A percentile compares a stretch with the other conserved stretches of the same genome.
These are phyloP conservation scores for Chloropsis cyanopogon DNA, from an alignment of 2,113 vertebrate genomes.

Conservation along the genomic window DNA sequence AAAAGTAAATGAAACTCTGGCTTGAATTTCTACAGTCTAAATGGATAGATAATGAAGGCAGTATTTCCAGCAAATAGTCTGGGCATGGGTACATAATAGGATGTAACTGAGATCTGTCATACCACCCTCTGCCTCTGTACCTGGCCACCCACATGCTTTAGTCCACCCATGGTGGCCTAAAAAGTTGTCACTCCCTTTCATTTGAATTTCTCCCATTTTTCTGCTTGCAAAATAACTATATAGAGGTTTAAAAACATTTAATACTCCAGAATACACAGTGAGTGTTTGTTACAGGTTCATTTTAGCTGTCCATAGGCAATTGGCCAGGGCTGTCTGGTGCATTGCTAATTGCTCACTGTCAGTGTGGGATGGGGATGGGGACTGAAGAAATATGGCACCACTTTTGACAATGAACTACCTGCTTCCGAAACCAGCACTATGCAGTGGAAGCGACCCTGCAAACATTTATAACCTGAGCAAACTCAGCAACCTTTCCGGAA, in stretches of 20 bases:
- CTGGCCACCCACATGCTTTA: neutral
- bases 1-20: neutral
- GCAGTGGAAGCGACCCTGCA: neutral
- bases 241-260: neutral
- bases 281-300: neutral
- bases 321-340: neutral
- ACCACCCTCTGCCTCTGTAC: neutral
- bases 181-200: neutral
- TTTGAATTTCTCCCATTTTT: neutral
- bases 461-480: neutral
- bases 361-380: neutral
- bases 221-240: neutral
- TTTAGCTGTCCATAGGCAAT: neutral
- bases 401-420: neutral
- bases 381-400: neutral
- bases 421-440: neutral
- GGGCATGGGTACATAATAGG: neutral
- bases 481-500: neutral
- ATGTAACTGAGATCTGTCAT: neutral
- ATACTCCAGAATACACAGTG: neutral
- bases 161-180: neutral
- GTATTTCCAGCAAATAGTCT: neutral
- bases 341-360: neutral
- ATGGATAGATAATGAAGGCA: neutral
- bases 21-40: neutral